Evolutionary conservation across 1,140 invertebrate genomes (phyloP), one percentile per base, ranked within the genome.

Genomic region (Polypedilum vanderplanki): DNA sequence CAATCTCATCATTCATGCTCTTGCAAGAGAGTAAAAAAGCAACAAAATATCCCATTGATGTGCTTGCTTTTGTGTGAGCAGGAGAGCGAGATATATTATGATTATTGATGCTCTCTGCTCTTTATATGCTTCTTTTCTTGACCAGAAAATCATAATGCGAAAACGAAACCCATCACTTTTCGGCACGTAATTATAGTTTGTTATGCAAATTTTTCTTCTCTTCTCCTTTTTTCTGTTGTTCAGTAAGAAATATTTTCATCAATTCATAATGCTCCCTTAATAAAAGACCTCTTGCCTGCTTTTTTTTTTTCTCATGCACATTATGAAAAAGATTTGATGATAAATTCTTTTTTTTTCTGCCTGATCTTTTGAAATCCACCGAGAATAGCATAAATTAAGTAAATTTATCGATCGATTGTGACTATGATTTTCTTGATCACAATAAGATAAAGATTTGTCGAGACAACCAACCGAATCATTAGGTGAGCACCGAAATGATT

Each of bases 401-500:
- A 57, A n/a, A 57, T 57, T 57, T 57, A 57, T 57, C 46, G 46
- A 57, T 57, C 46, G 46, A 57, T 57, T 57, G 46, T 57, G 46
- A 12, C 10, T 57, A 57, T 57, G 46, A 57, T 57, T 33, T 33
- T 33, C 5, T 1, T 3, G 9, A 57, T 57, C 46, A 15, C 46
- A 57, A n/a, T 57, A 57, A 57, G 46, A 57, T 57, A 57, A 57
- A n/a, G n/a, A 57, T 15, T 4, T 57, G 46, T 57, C 46, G 46
- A 57, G 46, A 57, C 46, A 57, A n/a, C 4, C 46, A 15, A 46
- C 41, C 15, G 41, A n/a, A 12, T 46, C 41, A 12, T 46, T 46
- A 12, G 9, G 41, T 46, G 8, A 1, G 41, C 41, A 3, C 15
- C 8, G 9, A 46, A 57, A 57, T 57, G 46, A 33, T 33, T 33